Evolutionary conservation across 2,797 vertebrate genomes (phyloP), one percentile per base, ranked within the genome.

Genomic region (Sebastes melanostomus): DNA sequence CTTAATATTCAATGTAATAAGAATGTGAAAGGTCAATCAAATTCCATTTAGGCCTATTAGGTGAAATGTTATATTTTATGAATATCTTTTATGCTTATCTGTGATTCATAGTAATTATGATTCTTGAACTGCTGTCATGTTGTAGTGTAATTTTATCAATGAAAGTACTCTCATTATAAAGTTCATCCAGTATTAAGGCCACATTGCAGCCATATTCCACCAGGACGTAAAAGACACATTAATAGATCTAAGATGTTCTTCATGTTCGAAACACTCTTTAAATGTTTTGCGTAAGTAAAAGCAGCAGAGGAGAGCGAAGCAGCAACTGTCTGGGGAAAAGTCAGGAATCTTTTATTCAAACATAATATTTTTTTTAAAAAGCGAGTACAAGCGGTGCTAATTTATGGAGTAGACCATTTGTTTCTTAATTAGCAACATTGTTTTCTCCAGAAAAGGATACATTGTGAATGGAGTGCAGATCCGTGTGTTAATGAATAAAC

Each of bases 271-370:
- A 54, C 30, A 38, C 50, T 77, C 14, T 50, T 30, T 29, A 42
- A 61, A 50, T 42, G 50, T 56, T 77, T 36, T 78, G 70, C 50
- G 22, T 60, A 16, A 22, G 24, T 58, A 61, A 69, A 75, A 66
- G 54, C 46, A 32, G 34, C 56, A 54, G 66, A 61, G 13, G n/a
- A 46, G 30, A 59, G 50, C 7, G 32, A 71, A 60, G 24, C 5
- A 38, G 36, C 27, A 69, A 85, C 78, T 77, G 81, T 89, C 78
- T 78, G 46, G 82, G 89, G 86, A 85, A 85, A 81, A 72, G 75
- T 90, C 83, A 78, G 80, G 85, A 80, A 83, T 90, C 67, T 80
- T 89, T 90, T 91, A 92, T 90, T 93, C 90, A 91, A 90, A 85
- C 73, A 78, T 71, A 86, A 82, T 80, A 75, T 42, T 50, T 18